A percentile compares a stretch with the other conserved stretches of the same genome.
Conservation (phyloP, 2,113 vertebrate species). For the Engystomops pustulosus region DNA sequence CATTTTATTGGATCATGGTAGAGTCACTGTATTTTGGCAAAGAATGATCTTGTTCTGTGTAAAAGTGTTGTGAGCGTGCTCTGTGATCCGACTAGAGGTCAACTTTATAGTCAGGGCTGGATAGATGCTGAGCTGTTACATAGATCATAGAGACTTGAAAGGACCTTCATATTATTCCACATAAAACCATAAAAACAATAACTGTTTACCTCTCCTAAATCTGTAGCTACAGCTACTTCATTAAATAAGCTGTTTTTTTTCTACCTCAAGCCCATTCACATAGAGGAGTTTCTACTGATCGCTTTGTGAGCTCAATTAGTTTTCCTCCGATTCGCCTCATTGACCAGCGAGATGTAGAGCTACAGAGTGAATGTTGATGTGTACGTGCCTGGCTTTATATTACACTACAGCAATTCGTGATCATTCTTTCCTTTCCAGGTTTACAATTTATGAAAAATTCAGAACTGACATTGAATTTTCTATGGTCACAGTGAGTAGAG, state of each 20-base stretch:
- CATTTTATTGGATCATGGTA: not conserved
- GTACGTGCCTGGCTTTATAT: not conserved
- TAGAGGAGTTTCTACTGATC: not conserved
- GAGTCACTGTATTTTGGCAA: not conserved
- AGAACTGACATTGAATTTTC: not conserved
- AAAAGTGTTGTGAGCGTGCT: no score
- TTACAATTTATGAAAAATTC: not conserved
- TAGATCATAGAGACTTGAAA: no score
- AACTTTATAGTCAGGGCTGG: no score
- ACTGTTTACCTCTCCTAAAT: not conserved
- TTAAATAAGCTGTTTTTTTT: not conserved
- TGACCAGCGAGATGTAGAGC: not conserved
- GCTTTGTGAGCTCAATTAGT: not conserved
- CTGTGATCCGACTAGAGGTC: no score
- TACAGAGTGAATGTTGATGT: not conserved
- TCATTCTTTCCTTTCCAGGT: not conserved
- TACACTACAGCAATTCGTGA: not conserved
- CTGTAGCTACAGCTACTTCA: not conserved
- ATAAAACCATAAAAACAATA: no score
- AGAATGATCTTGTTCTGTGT: no score
- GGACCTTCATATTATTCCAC: no score
- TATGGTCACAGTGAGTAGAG: no score
- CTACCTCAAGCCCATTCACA: not conserved
- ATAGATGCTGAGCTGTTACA: no score
- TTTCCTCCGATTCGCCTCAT: not conserved